phyloP scores from a whole-genome alignment of 1,140 invertebrate species.

The Oscheius sp. region DNA sequence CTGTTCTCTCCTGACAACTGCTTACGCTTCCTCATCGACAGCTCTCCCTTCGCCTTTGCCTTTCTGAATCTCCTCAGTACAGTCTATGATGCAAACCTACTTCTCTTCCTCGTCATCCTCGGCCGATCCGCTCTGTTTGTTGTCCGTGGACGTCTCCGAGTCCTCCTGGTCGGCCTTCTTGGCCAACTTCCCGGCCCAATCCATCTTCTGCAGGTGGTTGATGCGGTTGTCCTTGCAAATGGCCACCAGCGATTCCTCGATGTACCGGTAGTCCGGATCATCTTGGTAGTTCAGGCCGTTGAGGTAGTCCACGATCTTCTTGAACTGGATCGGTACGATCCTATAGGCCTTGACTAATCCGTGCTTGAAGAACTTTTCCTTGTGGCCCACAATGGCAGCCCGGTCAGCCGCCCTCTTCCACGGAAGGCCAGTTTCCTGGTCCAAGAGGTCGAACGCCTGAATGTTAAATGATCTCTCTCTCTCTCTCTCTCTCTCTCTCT shows the following conservation, averaged over 20 bases:
- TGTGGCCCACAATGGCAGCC: neutral
- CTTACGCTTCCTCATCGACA: no score
- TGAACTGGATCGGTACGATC: neutral
- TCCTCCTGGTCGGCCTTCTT: neutral
- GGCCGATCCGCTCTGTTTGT: neutral
- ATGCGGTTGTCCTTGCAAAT: neutral
- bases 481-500: no score
- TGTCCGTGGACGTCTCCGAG: neutral
- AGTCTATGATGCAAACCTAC: no score
- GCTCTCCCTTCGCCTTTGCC: no score
- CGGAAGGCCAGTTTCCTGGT: neutral
- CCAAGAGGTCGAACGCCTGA: slow-evolving; percentile 23
- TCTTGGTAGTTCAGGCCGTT: neutral
- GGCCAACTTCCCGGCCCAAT: slow-evolving; percentile 6
- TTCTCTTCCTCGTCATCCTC: neutral
- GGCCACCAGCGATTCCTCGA: neutral
- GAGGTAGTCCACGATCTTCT: neutral
- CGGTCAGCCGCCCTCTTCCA: slow-evolving; percentile 3
- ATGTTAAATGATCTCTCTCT: no score
- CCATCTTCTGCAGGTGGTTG: neutral
- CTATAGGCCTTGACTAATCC: neutral
- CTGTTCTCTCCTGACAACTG: no score
- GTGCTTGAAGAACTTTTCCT: neutral
- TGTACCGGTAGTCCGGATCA: neutral
- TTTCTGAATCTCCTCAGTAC: no score